Evolutionary conservation across 2,888 invertebrate species (phyloP).

Genomic region (Scelioninae gen. 2): DNA sequence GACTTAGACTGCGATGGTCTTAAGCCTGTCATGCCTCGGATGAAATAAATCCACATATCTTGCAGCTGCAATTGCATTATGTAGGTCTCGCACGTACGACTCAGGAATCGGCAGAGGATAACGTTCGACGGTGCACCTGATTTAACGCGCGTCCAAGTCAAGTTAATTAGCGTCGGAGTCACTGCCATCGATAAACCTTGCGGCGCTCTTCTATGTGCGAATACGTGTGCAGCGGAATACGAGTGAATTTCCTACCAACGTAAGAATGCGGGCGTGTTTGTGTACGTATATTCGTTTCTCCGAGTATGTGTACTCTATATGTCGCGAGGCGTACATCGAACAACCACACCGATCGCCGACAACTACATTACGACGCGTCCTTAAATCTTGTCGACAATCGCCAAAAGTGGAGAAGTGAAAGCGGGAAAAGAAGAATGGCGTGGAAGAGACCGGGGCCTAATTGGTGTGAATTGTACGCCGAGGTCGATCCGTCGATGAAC

Average conservation of each 20-base stretch:
- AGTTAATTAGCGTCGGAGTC: constrained; percentile 61
- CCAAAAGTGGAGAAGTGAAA: constrained; percentile 65
- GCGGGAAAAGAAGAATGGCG: constrained; percentile 36
- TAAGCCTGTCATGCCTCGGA: constrained; percentile 18
- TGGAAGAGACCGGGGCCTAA: constrained; percentile 39
- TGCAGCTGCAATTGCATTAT: constrained; percentile 60
- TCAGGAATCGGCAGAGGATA: constrained; percentile 59
- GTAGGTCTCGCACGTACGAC: constrained; percentile 43
- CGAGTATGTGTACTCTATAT: neutral
- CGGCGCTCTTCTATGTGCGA: constrained; percentile 17
- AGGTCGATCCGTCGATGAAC: constrained; percentile 36
- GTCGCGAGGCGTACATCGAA: constrained; percentile 33
- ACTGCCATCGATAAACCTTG: constrained; percentile 56
- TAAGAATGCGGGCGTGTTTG: neutral
- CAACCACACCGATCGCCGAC: constrained; percentile 42
- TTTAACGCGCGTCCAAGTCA: constrained; percentile 58
- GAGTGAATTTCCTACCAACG: too few species aligned
- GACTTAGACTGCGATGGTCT: constrained; percentile 29
- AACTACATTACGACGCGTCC: constrained; percentile 61
- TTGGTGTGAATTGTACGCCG: constrained; percentile 54
- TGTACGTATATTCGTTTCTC: neutral
- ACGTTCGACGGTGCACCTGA: constrained; percentile 61
- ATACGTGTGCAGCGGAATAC: neutral
- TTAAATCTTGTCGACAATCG: constrained; percentile 72
- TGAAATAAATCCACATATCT: constrained; percentile 61